Evolutionary conservation across 1,140 invertebrate genomes (phyloP), one percentile per base, ranked within the genome.

Genomic region (Heliconius melpomene): DNA sequence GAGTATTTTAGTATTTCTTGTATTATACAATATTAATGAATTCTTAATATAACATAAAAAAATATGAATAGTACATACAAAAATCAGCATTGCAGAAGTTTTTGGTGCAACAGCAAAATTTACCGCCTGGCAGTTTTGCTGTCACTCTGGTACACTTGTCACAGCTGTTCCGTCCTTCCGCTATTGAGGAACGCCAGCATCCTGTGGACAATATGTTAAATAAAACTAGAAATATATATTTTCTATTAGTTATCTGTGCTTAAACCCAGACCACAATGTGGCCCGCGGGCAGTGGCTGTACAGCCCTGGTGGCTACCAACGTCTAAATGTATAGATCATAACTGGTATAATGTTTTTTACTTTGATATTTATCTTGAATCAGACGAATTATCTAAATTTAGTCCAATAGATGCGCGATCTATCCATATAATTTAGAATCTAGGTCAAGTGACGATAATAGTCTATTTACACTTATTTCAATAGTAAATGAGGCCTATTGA

Each of bases 101-200:
- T 70, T 85, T 88, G 11, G 88, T 91, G 77, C 94, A 95, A 79
- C 94, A 94, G 79, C 94, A 95, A 86, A 95, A 94, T 73, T 90
- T 94, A 75, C 89, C 90, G 32, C 80, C 86, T 0, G 89, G 88
- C 13, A 91, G 81, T 52, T 84, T 80, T 0, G 88, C 83, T 1
- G 87, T 86, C 11, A 88, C 88, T 8, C 85, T 83, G 0, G 84
- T 89, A 60, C 91, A 91, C 29, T 87, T 90, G 81, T 92, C 89
- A 66, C 94, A 94, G 0, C 88, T 79, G 72, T 87, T 89, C 0
- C 79, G 86, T 36, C 83, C 87, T 57, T 86, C 86, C 0, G 81
- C 81, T 83, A 90, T 89, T 0, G 94, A 92, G 0, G 90, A 90
- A 40, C 90, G 87, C 94, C 94, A 95, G 79, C 94, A 95, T n/a